Percentiles rank a stretch among this genome's conserved stretches.
Conservation (phyloP, 2,113 vertebrate species). For the Forbesichthys agassizii region DNA sequence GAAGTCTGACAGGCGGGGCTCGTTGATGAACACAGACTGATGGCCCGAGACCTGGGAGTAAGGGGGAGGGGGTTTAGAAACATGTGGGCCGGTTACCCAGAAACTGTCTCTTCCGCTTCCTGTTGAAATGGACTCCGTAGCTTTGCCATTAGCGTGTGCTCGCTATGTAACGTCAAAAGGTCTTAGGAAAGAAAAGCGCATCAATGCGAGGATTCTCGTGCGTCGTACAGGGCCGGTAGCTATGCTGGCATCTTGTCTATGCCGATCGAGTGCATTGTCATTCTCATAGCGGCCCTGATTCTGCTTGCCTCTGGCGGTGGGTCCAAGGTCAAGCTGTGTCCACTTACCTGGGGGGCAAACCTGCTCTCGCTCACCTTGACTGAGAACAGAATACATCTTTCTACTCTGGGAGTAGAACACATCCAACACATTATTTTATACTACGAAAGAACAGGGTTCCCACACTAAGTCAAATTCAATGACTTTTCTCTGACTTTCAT, state of each 20-base stretch:
- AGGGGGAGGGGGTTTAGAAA: neutral
- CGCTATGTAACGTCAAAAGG: neutral
- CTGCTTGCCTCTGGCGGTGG: neutral
- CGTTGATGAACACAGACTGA: slow-evolving; percentile 98
- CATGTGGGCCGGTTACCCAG: neutral
- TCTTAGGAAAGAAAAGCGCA: neutral
- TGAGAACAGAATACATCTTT: neutral
- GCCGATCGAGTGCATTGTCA: neutral
- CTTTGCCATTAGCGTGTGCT: too few relatives aligned
- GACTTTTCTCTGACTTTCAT: too few relatives aligned
- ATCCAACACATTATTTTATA: too few relatives aligned
- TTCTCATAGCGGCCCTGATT: neutral
- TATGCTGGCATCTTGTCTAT: neutral
- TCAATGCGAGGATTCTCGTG: too few relatives aligned
- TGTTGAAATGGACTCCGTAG: too few relatives aligned
- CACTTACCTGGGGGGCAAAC: slow-evolving; percentile 5
- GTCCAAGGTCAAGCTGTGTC: neutral
- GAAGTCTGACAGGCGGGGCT: slow-evolving; percentile 96
- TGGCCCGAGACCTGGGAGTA: slow-evolving; percentile 87
- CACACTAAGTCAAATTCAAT: too few relatives aligned
- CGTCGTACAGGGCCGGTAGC: neutral
- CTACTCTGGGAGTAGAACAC: too few relatives aligned
- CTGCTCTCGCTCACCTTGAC: neutral
- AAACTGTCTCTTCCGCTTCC: too few relatives aligned
- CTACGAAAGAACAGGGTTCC: too few relatives aligned